phyloP scores from a whole-genome alignment of 2,113 vertebrate species.

The Oostethus manadensis region DNA sequence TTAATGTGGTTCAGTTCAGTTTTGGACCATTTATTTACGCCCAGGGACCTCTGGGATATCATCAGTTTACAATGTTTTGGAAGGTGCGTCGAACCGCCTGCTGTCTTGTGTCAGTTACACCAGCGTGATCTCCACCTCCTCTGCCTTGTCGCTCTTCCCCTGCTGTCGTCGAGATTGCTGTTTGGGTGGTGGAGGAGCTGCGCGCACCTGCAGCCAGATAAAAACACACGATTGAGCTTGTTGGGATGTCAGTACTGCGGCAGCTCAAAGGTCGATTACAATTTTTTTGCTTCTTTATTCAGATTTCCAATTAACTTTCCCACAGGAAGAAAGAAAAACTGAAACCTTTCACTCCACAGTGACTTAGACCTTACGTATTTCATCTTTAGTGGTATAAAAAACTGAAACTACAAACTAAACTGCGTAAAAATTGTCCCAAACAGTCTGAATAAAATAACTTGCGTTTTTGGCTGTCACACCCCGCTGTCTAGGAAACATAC shows the following conservation, averaged over 20 bases:
- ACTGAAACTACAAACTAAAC: too few relatives aligned
- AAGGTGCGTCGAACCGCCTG: constrained; percentile 14
- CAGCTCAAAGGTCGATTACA: background rate
- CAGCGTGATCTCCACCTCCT: constrained; percentile 97
- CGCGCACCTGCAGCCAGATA: constrained; percentile 79
- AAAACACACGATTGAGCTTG: background rate
- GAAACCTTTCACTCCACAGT: too few relatives aligned
- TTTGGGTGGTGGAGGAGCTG: constrained; percentile 91
- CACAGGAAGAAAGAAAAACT: too few relatives aligned
- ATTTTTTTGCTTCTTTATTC: too few relatives aligned
- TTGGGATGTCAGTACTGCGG: background rate
- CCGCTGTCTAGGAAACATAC: too few relatives aligned
- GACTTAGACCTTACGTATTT: too few relatives aligned
- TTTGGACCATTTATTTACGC: constrained; percentile 28
- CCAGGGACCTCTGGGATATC: constrained; percentile 34
- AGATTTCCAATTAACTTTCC: too few relatives aligned
- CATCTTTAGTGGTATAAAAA: too few relatives aligned
- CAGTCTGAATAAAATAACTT: too few relatives aligned
- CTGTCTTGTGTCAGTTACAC: constrained; percentile 72
- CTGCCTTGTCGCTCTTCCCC: constrained; percentile 91
- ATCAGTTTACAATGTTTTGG: constrained; percentile 13
- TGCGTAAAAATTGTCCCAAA: too few relatives aligned
- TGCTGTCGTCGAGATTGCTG: constrained; percentile 80
- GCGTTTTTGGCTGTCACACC: too few relatives aligned
- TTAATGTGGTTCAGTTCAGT: constrained; percentile 24